Base-by-base conservation (phyloP, 1,140 invertebrate genomes). In the Drosophila tropicalis region DNA sequence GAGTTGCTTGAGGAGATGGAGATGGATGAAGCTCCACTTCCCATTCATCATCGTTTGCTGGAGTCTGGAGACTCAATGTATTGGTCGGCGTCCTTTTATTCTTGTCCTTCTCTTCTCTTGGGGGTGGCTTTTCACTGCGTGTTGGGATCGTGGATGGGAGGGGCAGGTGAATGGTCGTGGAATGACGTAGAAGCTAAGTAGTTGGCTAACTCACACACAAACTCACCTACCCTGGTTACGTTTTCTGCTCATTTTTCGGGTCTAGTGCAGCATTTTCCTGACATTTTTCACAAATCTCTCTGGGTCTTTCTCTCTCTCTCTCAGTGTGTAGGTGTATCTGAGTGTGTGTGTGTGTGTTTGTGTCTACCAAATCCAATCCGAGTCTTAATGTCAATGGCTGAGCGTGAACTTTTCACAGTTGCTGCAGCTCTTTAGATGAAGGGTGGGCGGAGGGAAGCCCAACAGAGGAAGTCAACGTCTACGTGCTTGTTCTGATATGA, bases 241-340 rank as follows among this genome's bases (percentile, higher is more conserved):
- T 77, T 79, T 76, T 67, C 71, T 64, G 56, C 67, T 80, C 83
- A 89, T 89, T 89, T 86, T 77, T 83, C 67, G 51, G 60, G 40
- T 77, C 40, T 64, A 55, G 55, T 62, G 36, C 66, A 69, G 74
- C 47, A 32, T 61, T 51, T 44, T 44, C 66, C 67, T 87, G 83
- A 87, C 83, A 87, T 87, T 79, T 89, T 89, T 89, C 76, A 69
- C 83, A 89, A 87, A 86, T 82, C 82, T 70, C 68, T 68, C 73
- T 84, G 55, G 60, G 57, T 69, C 64, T 60, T 19, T 61, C 56
- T 56, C 44, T 47, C n/a, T n/a, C 13, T 40, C 12, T 41, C n/a
- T 15, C 5, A 7, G 6, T 47, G 15, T 47, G 44, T 51, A 9
- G 19, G 10, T 51, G 44, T 51, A 9, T 51, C 3, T 22, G 2